A percentile compares a stretch with the other conserved stretches of the same genome.
Evolutionary conservation across 1,140 invertebrate species (phyloP).

Genomic region (Brachionus rubens): DNA sequence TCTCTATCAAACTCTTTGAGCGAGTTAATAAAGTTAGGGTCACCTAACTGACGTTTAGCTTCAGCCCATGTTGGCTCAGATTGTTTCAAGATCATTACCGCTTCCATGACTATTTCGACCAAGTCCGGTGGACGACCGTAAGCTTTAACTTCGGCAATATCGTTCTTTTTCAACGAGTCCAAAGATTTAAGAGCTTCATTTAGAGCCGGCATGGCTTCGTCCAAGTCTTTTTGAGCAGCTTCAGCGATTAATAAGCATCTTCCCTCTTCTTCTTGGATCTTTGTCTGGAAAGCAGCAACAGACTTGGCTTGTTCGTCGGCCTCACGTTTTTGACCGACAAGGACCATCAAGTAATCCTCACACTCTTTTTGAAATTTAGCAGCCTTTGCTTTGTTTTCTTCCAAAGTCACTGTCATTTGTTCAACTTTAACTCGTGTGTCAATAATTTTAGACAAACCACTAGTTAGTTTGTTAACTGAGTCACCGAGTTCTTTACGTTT

Average conservation of each 20-base stretch:
- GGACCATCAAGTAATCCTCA: slow-evolving; percentile 71
- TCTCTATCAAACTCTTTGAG: slow-evolving; percentile 81
- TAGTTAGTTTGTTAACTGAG: slow-evolving; percentile 69
- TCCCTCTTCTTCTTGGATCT: slow-evolving; percentile 74
- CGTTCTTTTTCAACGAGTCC: slow-evolving; percentile 78
- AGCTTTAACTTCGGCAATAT: slow-evolving; percentile 80
- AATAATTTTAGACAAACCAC: slow-evolving; percentile 74
- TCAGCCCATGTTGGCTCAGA: slow-evolving; percentile 77
- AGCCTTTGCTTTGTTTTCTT: slow-evolving; percentile 71
- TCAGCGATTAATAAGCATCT: slow-evolving; percentile 75
- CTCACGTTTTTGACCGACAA: slow-evolving; percentile 73
- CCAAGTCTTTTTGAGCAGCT: slow-evolving; percentile 73
- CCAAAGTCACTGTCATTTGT: slow-evolving; percentile 74
- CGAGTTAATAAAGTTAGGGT: slow-evolving; percentile 63
- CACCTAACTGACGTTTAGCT: slow-evolving; percentile 73
- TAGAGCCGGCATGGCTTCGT: slow-evolving; percentile 76
- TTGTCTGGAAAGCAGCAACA: slow-evolving; percentile 67
- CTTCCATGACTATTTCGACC: slow-evolving; percentile 83
- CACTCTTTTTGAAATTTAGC: slow-evolving; percentile 70
- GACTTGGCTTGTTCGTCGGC: slow-evolving; percentile 72
- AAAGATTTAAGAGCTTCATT: slow-evolving; percentile 76
- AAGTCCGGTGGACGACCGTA: slow-evolving; percentile 76
- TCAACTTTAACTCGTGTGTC: slow-evolving; percentile 69
- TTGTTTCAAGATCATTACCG: slow-evolving; percentile 76
- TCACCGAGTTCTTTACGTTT: slow-evolving; percentile 70